Evolutionary conservation across 2,113 vertebrate species (phyloP).

Genomic region (Burhinus bistriatus): DNA sequence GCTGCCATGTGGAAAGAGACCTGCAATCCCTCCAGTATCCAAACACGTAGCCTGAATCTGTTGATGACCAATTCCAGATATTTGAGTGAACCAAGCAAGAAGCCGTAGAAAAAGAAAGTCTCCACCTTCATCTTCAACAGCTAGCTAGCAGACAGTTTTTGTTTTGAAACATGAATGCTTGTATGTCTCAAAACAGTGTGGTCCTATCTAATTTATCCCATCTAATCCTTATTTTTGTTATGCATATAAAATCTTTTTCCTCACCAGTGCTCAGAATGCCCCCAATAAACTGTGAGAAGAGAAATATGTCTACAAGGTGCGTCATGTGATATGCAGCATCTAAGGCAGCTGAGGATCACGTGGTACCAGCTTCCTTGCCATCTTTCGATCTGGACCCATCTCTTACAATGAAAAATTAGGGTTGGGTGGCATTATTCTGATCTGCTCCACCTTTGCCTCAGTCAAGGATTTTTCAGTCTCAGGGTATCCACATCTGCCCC

Average conservation of each 20-base stretch:
- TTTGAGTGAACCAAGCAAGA: neutral
- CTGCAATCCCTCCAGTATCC: neutral
- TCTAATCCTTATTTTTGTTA: neutral
- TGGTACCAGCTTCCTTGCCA: neutral
- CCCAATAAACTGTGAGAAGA: neutral
- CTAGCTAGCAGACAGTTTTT: neutral
- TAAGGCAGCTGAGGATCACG: neutral
- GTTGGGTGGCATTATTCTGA: neutral
- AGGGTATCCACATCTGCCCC: neutral
- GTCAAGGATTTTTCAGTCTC: neutral
- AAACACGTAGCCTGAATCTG: neutral
- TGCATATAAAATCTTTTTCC: neutral
- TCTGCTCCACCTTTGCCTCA: neutral
- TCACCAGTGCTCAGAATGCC: neutral
- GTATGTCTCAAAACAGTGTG: neutral
- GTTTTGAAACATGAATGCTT: neutral
- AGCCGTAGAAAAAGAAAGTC: neutral
- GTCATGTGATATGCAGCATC: neutral
- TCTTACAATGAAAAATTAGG: neutral
- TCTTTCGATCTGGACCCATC: neutral
- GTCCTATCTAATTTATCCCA: neutral
- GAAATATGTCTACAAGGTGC: neutral
- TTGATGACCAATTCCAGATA: neutral
- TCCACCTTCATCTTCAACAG: neutral
- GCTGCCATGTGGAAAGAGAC: neutral